A percentile compares a stretch with the other conserved stretches of the same genome.
Evolutionary conservation across 2,797 vertebrate genomes (phyloP).

Genomic region (Meda fulgida): DNA sequence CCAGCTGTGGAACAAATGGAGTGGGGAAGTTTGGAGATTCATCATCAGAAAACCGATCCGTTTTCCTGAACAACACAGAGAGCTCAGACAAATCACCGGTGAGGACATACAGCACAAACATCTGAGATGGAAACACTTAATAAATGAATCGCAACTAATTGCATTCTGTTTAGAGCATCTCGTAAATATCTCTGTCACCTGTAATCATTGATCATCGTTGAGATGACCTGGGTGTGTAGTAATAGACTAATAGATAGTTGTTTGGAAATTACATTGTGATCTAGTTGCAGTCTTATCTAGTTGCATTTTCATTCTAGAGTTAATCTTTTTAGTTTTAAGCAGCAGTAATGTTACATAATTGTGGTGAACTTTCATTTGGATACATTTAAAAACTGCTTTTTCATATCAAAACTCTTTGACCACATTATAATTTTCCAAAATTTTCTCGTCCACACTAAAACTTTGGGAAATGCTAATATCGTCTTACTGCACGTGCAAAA

Average conservation of each 20-base stretch:
- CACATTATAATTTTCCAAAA: not conserved
- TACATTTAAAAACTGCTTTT: not conserved
- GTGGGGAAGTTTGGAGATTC: conserved; percentile 84
- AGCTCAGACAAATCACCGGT: conserved; percentile 78
- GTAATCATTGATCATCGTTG: not conserved
- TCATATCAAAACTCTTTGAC: not conserved
- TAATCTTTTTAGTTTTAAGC: not conserved
- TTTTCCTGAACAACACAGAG: conserved; percentile 81
- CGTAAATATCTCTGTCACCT: not conserved
- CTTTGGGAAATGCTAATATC: not conserved
- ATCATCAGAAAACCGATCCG: conserved; percentile 65
- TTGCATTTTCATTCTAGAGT: not conserved
- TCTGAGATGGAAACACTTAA: not conserved
- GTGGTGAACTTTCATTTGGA: not conserved
- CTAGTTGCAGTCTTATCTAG: not conserved
- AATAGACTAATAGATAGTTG: not conserved
- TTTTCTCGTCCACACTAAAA: not conserved
- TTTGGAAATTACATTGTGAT: not conserved
- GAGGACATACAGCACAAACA: conserved; percentile 53
- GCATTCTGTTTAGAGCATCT: conserved; percentile 1
- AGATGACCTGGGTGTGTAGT: not conserved
- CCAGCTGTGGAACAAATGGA: conserved; percentile 95
- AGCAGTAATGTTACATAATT: not conserved
- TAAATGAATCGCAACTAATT: not conserved
- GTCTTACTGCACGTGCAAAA: not conserved